Percentiles rank a stretch among this genome's conserved stretches.
These are phyloP conservation scores for Drosophila jambulina DNA, from an alignment of 1,140 invertebrate genomes.

Conservation along the genomic window DNA sequence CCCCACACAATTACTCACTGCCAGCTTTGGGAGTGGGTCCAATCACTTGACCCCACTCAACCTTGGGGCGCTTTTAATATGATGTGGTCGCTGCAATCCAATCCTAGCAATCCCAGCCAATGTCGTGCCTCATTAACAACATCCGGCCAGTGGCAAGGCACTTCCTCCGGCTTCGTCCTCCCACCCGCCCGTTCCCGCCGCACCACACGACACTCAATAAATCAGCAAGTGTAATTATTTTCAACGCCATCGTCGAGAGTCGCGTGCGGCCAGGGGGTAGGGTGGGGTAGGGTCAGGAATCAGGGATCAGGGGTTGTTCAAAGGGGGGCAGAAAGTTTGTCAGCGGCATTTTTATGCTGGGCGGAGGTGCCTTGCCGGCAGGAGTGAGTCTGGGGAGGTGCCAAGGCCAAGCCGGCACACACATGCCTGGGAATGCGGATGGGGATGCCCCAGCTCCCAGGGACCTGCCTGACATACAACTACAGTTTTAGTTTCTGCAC, in stretches of 20 bases:
- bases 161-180: constrained; percentile 6
- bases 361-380: neutral
- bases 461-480: constrained; percentile 1
- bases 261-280: constrained; percentile 12
- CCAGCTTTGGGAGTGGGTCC: constrained; percentile 3
- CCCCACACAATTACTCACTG: constrained; percentile 31
- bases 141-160: constrained; percentile 46
- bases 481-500: constrained; percentile 6
- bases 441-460: neutral
- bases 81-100: constrained; percentile 61
- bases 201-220: constrained; percentile 74
- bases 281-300: neutral
- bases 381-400: neutral
- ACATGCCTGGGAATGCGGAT: constrained; percentile 1
- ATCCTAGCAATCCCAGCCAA: constrained; percentile 52
- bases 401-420: constrained; percentile 30
- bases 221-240: constrained; percentile 82
- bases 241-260: constrained; percentile 64
- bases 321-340: constrained; percentile 14
- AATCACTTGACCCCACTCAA: constrained; percentile 55
- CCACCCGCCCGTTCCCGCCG: constrained; percentile 4
- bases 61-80: constrained; percentile 43
- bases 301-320: neutral
- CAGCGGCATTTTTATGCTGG: constrained; percentile 33
- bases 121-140: constrained; percentile 78